Evolutionary conservation across 2,113 vertebrate genomes (phyloP), one percentile per base, ranked within the genome.

Genomic region (Junco hyemalis): DNA sequence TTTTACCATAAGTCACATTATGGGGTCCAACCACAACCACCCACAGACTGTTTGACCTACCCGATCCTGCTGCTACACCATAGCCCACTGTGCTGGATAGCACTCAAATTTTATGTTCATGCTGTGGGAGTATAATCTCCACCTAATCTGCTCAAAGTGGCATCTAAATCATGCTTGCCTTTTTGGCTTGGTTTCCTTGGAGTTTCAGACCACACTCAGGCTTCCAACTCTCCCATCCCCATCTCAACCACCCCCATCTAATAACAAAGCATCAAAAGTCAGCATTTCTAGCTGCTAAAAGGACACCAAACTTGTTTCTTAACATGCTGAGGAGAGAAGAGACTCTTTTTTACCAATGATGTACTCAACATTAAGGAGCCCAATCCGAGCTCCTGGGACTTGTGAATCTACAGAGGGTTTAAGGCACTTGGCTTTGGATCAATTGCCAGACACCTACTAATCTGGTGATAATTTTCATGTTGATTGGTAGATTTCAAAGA

Each of bases 381-480:
- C 35, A 71, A 85, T 22, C 26, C 6, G 40, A 81, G 3, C 17
- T 86, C 13, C n/a, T n/a, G 28, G 85, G 40, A 65, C 42, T 60
- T 59, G 25, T 64, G 44, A 45, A 72, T 44, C 40, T 53, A 44
- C 35, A 64, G 51, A 73, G 8, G 5, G 8, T 66, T 74, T 40
- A 88, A 74, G 15, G 26, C 8, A 8, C 44, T 64, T 82, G 23
- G 3, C 48, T 38, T 68, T 38, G 54, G 20, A 80, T 21, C 40
- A 50, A 26, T 24, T 14, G 2, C 9, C 26, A 76, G 40, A 56
- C 57, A 56, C 59, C 4, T 60, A 10, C 22, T 53, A 25, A 63
- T 79, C 22, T 56, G 9, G 40, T 5, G 0, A 24, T 9, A 38
- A 35, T 25, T 76, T 76, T 36, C 2, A 0, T 15, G 4, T 19